Conservation (phyloP, 2,113 vertebrate genomes). For the Aix galericulata region DNA sequence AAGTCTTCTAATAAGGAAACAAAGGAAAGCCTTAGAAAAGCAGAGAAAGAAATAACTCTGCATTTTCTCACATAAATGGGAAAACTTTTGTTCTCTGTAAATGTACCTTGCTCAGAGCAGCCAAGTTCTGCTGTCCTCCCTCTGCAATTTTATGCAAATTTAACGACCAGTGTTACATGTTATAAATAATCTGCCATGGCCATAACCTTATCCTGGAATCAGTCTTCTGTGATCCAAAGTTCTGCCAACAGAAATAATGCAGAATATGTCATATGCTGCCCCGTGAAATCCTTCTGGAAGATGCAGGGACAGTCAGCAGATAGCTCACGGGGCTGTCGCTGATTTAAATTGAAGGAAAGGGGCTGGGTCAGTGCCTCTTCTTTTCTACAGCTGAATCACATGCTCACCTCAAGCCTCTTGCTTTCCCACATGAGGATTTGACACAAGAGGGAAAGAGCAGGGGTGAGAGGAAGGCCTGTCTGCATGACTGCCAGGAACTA, state of each 20-base stretch:
- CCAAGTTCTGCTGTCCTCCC: not conserved
- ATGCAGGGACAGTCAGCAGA: rapidly evolving
- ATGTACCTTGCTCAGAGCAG: not conserved
- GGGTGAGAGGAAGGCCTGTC: not conserved
- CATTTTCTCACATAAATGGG: rapidly evolving
- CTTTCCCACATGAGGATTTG: not conserved
- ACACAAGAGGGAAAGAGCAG: not conserved
- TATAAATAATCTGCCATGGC: not conserved
- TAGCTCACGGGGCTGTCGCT: not conserved
- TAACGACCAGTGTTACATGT: not conserved
- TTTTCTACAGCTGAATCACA: not conserved
- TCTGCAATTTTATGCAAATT: not conserved
- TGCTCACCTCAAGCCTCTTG: not conserved
- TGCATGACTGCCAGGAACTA: not conserved
- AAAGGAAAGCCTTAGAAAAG: not conserved
- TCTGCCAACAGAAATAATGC: not conserved
- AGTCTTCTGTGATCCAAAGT: not conserved
- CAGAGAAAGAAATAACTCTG: not conserved
- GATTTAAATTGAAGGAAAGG: not conserved
- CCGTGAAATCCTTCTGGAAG: not conserved
- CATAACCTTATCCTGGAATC: not conserved
- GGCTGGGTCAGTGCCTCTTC: not conserved
- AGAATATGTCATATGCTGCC: not conserved
- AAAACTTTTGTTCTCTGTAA: not conserved
- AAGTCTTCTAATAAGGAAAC: not conserved